A percentile compares a stretch with the other conserved stretches of the same genome.
phyloP scores from a whole-genome alignment of 2,888 invertebrate species.

The Steinernema scapterisci region DNA sequence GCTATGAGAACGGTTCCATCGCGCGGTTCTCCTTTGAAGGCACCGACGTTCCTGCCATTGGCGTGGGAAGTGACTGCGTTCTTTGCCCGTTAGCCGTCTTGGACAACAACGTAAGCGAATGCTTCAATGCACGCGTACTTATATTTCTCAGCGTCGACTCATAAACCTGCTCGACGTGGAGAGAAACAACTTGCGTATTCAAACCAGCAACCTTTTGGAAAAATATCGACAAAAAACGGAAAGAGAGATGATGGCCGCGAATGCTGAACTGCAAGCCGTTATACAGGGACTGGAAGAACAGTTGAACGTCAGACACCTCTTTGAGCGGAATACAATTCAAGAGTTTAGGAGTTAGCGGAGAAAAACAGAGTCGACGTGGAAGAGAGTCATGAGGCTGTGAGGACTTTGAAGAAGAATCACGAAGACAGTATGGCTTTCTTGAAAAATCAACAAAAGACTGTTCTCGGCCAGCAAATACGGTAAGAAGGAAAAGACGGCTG shows the following conservation, averaged over 20 bases:
- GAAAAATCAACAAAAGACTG: neutral
- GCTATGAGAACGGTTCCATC: neutral
- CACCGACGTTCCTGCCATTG: too few species aligned
- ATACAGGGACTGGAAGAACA: neutral
- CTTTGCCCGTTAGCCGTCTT: neutral
- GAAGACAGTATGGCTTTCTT: neutral
- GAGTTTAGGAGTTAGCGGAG: neutral
- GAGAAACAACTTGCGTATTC: constrained; percentile 4
- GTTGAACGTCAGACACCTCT: neutral
- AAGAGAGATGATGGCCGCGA: neutral
- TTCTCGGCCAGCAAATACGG: neutral
- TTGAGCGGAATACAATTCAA: neutral
- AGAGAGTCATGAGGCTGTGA: neutral
- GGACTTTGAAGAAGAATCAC: neutral
- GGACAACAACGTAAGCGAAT: neutral
- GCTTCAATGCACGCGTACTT: too few species aligned
- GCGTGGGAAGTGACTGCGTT: neutral
- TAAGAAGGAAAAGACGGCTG: too few species aligned
- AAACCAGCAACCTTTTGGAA: constrained; percentile 1
- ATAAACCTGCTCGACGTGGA: constrained; percentile 12
- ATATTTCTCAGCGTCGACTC: neutral
- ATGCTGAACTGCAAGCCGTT: neutral
- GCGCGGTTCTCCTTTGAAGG: neutral
- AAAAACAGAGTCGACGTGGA: neutral
- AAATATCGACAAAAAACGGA: constrained; percentile 6